Evolutionary conservation across 2,113 vertebrate genomes (phyloP).

Genomic region (Anser cygnoides): DNA sequence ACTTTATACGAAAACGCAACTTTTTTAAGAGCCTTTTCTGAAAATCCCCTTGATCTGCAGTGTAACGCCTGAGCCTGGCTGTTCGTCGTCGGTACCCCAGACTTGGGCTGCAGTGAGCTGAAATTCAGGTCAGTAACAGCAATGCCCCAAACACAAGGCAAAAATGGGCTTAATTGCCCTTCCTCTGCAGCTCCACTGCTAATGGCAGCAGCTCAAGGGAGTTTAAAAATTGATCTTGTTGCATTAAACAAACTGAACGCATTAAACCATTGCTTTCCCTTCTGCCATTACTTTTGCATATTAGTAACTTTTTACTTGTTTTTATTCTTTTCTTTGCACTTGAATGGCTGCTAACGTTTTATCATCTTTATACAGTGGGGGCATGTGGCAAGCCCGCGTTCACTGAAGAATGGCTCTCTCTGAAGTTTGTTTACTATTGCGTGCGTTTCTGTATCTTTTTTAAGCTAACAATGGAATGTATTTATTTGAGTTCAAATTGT

Average conservation of each 20-base stretch:
- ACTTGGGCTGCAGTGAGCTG: not conserved
- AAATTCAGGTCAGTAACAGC: not conserved
- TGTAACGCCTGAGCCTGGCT: not conserved
- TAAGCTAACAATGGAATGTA: not conserved
- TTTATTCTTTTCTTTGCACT: not conserved
- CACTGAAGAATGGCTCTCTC: not conserved
- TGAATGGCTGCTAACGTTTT: not conserved
- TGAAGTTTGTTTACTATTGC: not conserved
- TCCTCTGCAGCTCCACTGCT: not conserved
- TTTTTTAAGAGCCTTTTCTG: conserved; percentile 54
- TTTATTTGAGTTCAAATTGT: conserved; percentile 49
- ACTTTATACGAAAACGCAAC: not conserved
- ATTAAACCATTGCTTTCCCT: not conserved
- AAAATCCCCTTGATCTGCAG: not conserved
- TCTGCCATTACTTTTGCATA: not conserved
- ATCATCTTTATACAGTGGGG: not conserved
- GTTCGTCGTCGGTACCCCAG: not conserved
- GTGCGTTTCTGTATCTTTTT: not conserved
- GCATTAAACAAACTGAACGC: not conserved
- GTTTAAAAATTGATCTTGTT: not conserved
- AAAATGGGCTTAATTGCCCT: not conserved
- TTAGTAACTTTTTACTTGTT: not conserved
- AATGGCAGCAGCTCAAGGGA: not conserved
- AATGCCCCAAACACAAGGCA: not conserved
- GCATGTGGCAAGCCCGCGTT: not conserved